Conservation (phyloP, 2,113 vertebrate species). For the Cinclus mexicanus region DNA sequence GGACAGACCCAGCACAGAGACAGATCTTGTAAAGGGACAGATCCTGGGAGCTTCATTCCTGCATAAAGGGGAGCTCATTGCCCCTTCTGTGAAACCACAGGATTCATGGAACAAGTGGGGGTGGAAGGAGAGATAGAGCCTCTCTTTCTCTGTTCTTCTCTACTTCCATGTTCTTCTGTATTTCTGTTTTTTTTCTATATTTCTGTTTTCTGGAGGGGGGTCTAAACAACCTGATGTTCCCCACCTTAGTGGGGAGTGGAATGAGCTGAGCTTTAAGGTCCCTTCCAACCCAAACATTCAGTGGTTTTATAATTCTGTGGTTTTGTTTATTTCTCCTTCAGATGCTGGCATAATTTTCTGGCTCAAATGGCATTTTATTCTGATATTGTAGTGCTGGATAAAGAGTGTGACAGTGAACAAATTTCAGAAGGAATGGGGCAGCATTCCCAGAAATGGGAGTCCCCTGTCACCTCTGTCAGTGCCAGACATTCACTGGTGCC, state of each 20-base stretch:
- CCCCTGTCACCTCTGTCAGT: background rate
- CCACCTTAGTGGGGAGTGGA: background rate
- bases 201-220: background rate
- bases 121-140: background rate
- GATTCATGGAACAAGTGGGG: background rate
- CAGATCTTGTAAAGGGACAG: fast-evolving
- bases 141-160: background rate
- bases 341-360: background rate
- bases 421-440: background rate
- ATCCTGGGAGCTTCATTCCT: background rate
- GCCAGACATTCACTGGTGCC: background rate
- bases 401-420: background rate
- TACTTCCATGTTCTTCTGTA: background rate
- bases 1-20: background rate
- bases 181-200: background rate
- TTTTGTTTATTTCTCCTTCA: background rate
- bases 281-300: background rate
- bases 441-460: background rate
- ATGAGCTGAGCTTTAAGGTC: background rate
- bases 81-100: background rate
- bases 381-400: background rate
- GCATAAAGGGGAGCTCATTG: background rate
- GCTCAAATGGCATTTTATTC: background rate
- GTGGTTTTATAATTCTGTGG: background rate
- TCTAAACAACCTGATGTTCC: background rate